A percentile compares a stretch with the other conserved stretches of the same genome.
These are phyloP conservation scores for Apodemus speciosus DNA, from an alignment of 2,113 vertebrate genomes.

Conservation along the genomic window DNA sequence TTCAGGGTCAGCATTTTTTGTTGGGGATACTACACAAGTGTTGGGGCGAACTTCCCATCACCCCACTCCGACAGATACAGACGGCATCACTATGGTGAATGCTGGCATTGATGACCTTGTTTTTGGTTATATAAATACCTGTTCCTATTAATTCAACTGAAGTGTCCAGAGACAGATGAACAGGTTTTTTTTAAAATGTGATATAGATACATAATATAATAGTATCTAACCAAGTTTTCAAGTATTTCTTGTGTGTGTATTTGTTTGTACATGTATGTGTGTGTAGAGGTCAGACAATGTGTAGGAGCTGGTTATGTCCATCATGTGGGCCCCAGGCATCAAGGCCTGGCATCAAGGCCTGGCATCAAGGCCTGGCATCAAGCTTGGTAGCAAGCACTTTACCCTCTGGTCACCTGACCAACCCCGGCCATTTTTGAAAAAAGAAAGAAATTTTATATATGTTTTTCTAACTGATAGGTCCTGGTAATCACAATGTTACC, in stretches of 20 bases:
- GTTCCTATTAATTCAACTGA: not conserved
- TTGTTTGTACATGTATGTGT: not conserved
- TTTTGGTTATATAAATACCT: slow-evolving; percentile 4
- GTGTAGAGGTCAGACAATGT: not conserved
- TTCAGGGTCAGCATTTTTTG: not conserved
- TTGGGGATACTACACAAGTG: not conserved
- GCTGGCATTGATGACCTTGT: not conserved
- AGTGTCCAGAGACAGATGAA: not conserved
- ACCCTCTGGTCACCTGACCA: not conserved
- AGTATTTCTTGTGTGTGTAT: not conserved
- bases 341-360: too few relatives aligned
- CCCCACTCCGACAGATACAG: not conserved
- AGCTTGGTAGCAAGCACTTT: not conserved
- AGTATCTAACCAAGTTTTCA: not conserved
- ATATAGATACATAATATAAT: not conserved
- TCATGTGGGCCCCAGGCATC: not conserved
- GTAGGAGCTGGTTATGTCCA: not conserved
- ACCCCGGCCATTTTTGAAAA: too few relatives aligned
- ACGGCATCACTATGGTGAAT: not conserved
- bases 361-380: not conserved
- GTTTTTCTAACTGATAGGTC: not conserved
- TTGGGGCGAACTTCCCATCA: not conserved
- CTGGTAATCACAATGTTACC: not conserved
- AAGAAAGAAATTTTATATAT: not conserved
- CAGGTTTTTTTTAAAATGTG: not conserved